phyloP scores from a whole-genome alignment of 2,888 invertebrate species.

The Omphaloscelis lunosa region DNA sequence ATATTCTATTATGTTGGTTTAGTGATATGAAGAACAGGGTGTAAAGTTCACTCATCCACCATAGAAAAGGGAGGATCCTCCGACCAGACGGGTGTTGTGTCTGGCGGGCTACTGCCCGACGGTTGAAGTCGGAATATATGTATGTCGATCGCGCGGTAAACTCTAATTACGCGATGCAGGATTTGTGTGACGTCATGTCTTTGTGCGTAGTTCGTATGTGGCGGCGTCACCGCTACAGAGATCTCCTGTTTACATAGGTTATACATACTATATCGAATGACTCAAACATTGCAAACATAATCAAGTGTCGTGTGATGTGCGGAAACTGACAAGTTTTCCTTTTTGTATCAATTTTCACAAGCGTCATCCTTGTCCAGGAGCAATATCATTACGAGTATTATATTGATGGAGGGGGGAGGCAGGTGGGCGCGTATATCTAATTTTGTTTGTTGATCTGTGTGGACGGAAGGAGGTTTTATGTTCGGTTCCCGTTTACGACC shows the following conservation, averaged over 20 bases:
- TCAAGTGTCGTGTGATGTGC: background rate
- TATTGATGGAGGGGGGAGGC: background rate
- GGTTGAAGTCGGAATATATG: no score
- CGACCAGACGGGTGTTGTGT: no score
- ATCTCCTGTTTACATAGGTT: background rate
- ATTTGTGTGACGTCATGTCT: no score
- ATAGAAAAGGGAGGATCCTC: no score
- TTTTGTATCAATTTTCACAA: slow-evolving; percentile 52
- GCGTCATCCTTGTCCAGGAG: slow-evolving; percentile 17
- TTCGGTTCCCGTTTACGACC: slow-evolving; percentile 51
- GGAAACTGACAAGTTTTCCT: slow-evolving; percentile 13
- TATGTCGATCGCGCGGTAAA: no score
- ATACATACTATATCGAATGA: background rate
- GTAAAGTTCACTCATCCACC: no score
- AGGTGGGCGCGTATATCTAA: background rate
- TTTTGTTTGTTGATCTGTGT: slow-evolving; percentile 51
- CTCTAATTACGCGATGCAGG: no score
- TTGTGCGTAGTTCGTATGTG: no score
- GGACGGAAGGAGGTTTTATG: slow-evolving; percentile 45
- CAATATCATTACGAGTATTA: slow-evolving; percentile 39
- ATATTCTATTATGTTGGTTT: no score
- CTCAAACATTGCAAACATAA: slow-evolving; percentile 29
- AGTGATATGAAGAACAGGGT: no score
- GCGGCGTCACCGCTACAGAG: no score
- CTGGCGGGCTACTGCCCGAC: no score